Evolutionary conservation across 2,888 invertebrate genomes (phyloP).

Genomic region (Macropis europaea): DNA sequence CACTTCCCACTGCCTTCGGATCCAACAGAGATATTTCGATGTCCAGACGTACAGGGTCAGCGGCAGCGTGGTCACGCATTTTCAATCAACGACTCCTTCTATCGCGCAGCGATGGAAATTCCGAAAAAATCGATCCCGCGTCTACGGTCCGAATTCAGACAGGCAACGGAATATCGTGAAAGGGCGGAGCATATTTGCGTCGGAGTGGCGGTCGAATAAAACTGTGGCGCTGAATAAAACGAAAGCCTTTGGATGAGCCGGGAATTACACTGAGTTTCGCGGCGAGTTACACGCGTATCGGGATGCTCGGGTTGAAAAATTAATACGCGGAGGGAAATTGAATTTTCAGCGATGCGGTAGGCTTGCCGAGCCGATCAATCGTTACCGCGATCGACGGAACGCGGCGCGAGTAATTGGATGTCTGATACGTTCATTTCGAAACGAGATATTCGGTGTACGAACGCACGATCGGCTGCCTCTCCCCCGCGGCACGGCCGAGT

Average conservation of each 20-base stretch:
- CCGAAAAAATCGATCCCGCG: no score
- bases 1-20: no score
- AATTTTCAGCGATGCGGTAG: constrained; percentile 23
- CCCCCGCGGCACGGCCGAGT: neutral
- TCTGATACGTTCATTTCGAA: neutral
- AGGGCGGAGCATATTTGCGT: no score
- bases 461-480: no score
- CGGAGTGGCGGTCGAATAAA: neutral
- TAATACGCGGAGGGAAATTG: constrained; percentile 22
- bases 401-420: neutral
- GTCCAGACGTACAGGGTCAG: no score
- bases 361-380: constrained; percentile 16
- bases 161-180: no score
- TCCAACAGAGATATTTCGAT: no score
- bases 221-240: constrained; percentile 16
- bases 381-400: neutral
- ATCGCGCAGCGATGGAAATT: no score
- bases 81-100: no score
- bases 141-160: no score
- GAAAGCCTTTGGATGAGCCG: constrained; percentile 15
- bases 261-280: constrained; percentile 24
- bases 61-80: no score
- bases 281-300: constrained; percentile 17
- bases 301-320: constrained; percentile 21
- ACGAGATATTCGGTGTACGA: neutral